phyloP scores from a whole-genome alignment of 2,888 invertebrate species.

The Eilema caniola region DNA sequence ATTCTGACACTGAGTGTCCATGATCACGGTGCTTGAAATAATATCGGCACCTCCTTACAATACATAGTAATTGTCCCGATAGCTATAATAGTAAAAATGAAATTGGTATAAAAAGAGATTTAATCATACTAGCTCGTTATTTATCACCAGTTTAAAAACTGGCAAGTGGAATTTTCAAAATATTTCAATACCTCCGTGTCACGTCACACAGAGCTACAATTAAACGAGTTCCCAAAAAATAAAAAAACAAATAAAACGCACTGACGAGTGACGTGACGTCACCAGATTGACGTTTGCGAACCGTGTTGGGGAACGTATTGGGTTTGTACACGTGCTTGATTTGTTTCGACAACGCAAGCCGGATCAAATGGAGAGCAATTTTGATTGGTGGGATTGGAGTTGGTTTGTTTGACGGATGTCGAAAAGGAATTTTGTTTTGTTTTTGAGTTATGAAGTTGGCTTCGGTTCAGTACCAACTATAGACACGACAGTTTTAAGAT shows the following conservation, averaged over 20 bases:
- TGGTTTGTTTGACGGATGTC: background rate
- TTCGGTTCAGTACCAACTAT: too few species aligned
- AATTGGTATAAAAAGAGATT: too few species aligned
- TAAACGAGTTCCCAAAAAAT: background rate
- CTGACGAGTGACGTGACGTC: conserved; percentile 14
- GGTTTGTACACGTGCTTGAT: conserved; percentile 4
- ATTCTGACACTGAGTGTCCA: too few species aligned
- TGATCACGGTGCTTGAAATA: too few species aligned
- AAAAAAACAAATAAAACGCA: conserved; percentile 7
- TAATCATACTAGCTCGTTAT: too few species aligned
- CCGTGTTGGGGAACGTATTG: conserved; percentile 7
- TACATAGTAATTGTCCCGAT: too few species aligned
- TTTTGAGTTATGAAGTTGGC: too few species aligned
- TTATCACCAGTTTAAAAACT: too few species aligned
- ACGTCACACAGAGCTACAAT: background rate
- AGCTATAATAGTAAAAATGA: too few species aligned
- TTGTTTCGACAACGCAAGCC: background rate
- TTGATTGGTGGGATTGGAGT: conserved; percentile 2
- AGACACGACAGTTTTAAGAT: too few species aligned
- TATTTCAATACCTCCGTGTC: background rate
- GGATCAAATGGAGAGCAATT: background rate
- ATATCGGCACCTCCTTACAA: too few species aligned
- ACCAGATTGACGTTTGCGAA: conserved; percentile 4
- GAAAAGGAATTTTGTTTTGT: background rate
- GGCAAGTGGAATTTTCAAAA: background rate